A percentile compares a stretch with the other conserved stretches of the same genome.
Evolutionary conservation across 2,113 vertebrate species (phyloP).

Genomic region (Andinoacara biseriatus): DNA sequence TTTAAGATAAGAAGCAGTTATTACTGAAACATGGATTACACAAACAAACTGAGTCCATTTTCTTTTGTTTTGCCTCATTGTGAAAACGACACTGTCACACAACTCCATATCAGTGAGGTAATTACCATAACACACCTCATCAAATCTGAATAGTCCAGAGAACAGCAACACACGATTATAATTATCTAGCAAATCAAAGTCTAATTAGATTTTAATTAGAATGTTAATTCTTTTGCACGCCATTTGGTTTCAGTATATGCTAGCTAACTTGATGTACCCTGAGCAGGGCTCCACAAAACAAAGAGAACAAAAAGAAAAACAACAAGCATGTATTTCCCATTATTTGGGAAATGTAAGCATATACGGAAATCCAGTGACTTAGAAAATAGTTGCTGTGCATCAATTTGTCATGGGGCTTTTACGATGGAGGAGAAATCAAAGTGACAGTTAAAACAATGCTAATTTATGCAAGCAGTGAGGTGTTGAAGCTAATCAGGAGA

Average conservation of each 20-base stretch:
- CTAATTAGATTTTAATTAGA: slow-evolving; percentile 77
- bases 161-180: slow-evolving; percentile 69
- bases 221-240: slow-evolving; percentile 75
- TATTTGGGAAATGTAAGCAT: slow-evolving; percentile 42
- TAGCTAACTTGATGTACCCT: slow-evolving; percentile 51
- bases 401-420: slow-evolving; percentile 70
- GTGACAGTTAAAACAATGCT: slow-evolving; percentile 75
- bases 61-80: slow-evolving; percentile 40
- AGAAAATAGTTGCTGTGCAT: slow-evolving; percentile 51
- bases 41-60: slow-evolving; percentile 16
- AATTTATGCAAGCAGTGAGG: slow-evolving; percentile 68
- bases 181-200: slow-evolving; percentile 76
- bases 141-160: slow-evolving; percentile 70
- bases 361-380: slow-evolving; percentile 44
- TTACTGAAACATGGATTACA: neutral
- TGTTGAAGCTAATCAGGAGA: slow-evolving; percentile 70
- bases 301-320: slow-evolving; percentile 35
- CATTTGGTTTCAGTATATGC: slow-evolving; percentile 64
- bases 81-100: slow-evolving; percentile 47
- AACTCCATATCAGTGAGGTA: slow-evolving; percentile 59
- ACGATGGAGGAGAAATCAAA: slow-evolving; percentile 66
- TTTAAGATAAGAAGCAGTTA: slow-evolving; percentile 20
- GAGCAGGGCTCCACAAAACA: slow-evolving; percentile 47
- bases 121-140: slow-evolving; percentile 76
- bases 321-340: slow-evolving; percentile 48